phyloP scores from a whole-genome alignment of 2,113 vertebrate genomes.

The Upupa epops region DNA sequence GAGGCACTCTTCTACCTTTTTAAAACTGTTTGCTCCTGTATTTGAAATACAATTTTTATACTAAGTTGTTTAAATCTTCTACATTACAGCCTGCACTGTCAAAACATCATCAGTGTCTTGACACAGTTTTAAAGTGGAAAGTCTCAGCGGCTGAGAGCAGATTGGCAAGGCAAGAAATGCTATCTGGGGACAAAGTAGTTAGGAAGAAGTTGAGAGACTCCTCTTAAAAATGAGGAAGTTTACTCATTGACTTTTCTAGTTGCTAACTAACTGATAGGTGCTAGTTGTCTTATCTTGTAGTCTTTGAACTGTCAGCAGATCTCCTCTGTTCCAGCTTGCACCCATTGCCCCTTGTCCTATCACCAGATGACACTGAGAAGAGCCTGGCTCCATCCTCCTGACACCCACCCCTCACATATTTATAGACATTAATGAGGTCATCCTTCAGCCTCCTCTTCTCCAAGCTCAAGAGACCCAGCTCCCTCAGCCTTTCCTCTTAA shows the following conservation, averaged over 20 bases:
- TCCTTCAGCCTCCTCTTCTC: no score
- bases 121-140: conserved; percentile 49
- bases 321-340: no score
- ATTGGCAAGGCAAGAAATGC: neutral
- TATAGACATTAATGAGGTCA: no score
- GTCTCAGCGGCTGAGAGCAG: conserved; percentile 21
- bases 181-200: conserved; percentile 2
- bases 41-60: neutral
- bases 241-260: neutral
- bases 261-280: accelerated
- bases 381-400: no score
- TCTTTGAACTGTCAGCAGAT: neutral
- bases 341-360: no score
- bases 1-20: neutral
- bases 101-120: conserved; percentile 50
- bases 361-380: no score
- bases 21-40: neutral
- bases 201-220: neutral
- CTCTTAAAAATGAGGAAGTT: neutral
- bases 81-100: conserved; percentile 31
- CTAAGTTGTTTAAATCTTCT: conserved; percentile 9
- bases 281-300: neutral
- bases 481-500: no score
- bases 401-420: no score
- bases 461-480: no score